Evolutionary conservation across 2,113 vertebrate genomes (phyloP), one percentile per base, ranked within the genome.

Genomic region (Spea multiplicata): DNA sequence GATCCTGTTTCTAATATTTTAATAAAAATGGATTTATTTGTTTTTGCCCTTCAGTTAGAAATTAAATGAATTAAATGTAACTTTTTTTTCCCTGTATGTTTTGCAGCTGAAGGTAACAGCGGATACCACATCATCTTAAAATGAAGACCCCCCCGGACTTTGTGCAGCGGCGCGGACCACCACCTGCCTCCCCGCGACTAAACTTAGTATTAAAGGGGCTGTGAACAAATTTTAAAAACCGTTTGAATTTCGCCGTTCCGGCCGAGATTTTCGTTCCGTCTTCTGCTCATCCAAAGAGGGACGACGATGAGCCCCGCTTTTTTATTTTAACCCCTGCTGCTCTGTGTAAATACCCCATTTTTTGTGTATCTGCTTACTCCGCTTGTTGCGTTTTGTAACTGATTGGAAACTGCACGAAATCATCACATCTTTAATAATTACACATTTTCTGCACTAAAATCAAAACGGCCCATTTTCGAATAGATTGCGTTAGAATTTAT

Each of bases 51-150:
- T 16, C 1, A 62, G 14, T n/a, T 73, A 30, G 59, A 14, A 14
- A 14, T 16, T 62, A 16, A n/a, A 16, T 71, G 4, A 8, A 71
- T 46, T 30, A 30, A 30, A 30, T 30, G 30, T 30, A 30, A 30
- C 30, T 30, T 30, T 30, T 30, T 30, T 30, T 30, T n/a, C n/a
- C 30, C 30, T 30, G 30, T 30, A 30, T 30, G 50, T 68, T 88
- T 84, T 83, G 47, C 92, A 96, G 96, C 95, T 70, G 95, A 95
- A 90, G 95, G 88, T 85, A 93, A 89, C 0, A 93, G 95, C 1
- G 92, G 95, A 73, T 96, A 92, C 87, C 94, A 96, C 83, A 81
- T 97, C 78, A 92, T 98, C 86, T 88, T 98, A 85, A 96, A 96
- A 84, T 97, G 92, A 91, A 87, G 85, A 0, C 83, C 86, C 79